Base-by-base conservation (phyloP, 2,888 invertebrate genomes). In the Timema cristinae region DNA sequence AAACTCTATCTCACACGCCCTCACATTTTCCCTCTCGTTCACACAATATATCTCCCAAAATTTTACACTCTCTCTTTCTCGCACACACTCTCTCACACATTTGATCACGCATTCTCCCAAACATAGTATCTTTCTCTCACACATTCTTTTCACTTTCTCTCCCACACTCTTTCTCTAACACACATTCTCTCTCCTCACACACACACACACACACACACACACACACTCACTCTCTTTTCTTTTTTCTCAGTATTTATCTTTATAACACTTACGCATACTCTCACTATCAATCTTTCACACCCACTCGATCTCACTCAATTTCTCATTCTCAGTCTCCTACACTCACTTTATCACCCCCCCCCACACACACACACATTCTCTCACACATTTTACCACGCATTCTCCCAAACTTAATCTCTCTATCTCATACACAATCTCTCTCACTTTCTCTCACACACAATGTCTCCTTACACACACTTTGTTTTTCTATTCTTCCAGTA, bases 261-360 rank as follows among this genome's bases (percentile, higher is more conserved):
- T 49, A 59, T 67, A 72, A 69, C 74, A 73, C 71, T 74, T 73
- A 73, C 75, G 49, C 75, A 52, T n/a, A n/a, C n/a, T n/a, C n/a
- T n/a, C n/a, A n/a, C n/a, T n/a, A n/a, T n/a, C n/a, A n/a, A n/a
- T n/a, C n/a, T n/a, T n/a, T n/a, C n/a, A n/a, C n/a, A n/a, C n/a
- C n/a, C n/a, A n/a, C n/a, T n/a, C n/a, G n/a, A n/a, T n/a, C n/a
- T n/a, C n/a, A n/a, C n/a, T n/a, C n/a, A n/a, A n/a, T n/a, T n/a
- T n/a, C n/a, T n/a, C n/a, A n/a, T n/a, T n/a, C n/a, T n/a, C n/a
- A n/a, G n/a, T n/a, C 63, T 48, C 70, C 50, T 66, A 50, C 51
- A 50, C 50, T n/a, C 73, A 52, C 50, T 50, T 32, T 54, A n/a
- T n/a, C n/a, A n/a, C n/a, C n/a, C n/a, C n/a, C n/a, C n/a, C n/a